phyloP scores from a whole-genome alignment of 2,113 vertebrate genomes.

The Brachyistius frenatus region DNA sequence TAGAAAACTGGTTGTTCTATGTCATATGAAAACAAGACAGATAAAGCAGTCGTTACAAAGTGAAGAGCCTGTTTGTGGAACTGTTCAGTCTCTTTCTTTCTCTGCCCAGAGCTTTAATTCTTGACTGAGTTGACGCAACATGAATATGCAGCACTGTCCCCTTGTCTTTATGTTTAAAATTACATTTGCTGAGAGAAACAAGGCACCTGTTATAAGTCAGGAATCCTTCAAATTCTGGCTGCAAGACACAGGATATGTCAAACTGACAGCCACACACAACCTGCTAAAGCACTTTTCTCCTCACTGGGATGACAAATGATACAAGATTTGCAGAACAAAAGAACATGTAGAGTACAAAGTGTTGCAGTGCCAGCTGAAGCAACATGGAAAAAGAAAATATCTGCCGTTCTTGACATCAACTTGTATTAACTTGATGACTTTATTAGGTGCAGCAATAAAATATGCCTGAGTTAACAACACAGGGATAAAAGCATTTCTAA shows the following conservation, averaged over 20 bases:
- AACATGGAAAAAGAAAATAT: neutral
- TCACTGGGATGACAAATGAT: constrained; percentile 41
- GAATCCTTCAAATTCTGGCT: constrained; percentile 49
- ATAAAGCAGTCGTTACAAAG: neutral
- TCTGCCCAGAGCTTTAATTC: neutral
- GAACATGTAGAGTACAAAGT: constrained; percentile 18
- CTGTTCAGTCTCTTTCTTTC: neutral
- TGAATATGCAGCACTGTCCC: neutral
- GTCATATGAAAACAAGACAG: too few species aligned
- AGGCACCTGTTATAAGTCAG: constrained; percentile 63
- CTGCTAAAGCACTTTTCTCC: constrained; percentile 62
- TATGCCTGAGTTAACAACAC: neutral
- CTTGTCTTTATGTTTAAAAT: constrained; percentile 45
- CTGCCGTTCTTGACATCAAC: constrained; percentile 20
- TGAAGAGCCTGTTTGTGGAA: neutral
- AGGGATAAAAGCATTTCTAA: constrained; percentile 10
- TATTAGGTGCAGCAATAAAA: constrained; percentile 40
- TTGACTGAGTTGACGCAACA: neutral
- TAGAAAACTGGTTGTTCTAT: too few species aligned
- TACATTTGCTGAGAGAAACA: constrained; percentile 49
- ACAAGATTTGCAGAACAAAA: constrained; percentile 26
- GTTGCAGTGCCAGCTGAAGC: neutral
- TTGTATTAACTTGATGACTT: constrained; percentile 34
- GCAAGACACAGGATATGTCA: constrained; percentile 28
- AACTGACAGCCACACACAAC: constrained; percentile 30